Evolutionary conservation across 2,113 vertebrate species (phyloP).

Genomic region (Pitta sordida): DNA sequence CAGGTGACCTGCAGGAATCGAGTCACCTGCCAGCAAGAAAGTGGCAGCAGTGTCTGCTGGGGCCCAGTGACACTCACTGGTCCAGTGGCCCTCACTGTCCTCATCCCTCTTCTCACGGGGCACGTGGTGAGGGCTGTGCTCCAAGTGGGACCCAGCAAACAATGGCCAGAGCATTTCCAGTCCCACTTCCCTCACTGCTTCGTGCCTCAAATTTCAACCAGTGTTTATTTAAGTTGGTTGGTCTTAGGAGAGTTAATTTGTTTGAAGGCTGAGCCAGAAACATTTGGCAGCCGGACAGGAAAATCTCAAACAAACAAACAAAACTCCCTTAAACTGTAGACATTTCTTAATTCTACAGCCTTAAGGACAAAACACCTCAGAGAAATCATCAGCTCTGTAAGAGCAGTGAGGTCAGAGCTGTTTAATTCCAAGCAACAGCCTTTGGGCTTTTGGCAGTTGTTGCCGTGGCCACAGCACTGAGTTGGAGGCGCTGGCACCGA

Average conservation of each 20-base stretch:
- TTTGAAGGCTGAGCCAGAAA: constrained; percentile 11
- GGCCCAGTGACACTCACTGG: rapidly evolving
- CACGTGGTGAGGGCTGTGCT: neutral
- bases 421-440: neutral
- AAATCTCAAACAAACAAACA: constrained; percentile 35
- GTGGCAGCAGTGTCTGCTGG: neutral
- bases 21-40: neutral
- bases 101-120: rapidly evolving
- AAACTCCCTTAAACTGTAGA: neutral
- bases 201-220: neutral
- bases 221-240: constrained; percentile 22
- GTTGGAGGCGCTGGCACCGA: rapidly evolving
- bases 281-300: constrained; percentile 10
- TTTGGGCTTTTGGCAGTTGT: rapidly evolving
- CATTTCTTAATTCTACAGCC: neutral
- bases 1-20: rapidly evolving
- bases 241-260: neutral
- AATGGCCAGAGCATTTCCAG: neutral
- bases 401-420: neutral
- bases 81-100: neutral
- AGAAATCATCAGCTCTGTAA: neutral
- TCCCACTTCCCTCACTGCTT: neutral
- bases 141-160: neutral
- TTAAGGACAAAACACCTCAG: neutral
- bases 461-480: neutral